phyloP scores from a whole-genome alignment of 2,113 vertebrate species.

The Cyanoliseus patagonus region DNA sequence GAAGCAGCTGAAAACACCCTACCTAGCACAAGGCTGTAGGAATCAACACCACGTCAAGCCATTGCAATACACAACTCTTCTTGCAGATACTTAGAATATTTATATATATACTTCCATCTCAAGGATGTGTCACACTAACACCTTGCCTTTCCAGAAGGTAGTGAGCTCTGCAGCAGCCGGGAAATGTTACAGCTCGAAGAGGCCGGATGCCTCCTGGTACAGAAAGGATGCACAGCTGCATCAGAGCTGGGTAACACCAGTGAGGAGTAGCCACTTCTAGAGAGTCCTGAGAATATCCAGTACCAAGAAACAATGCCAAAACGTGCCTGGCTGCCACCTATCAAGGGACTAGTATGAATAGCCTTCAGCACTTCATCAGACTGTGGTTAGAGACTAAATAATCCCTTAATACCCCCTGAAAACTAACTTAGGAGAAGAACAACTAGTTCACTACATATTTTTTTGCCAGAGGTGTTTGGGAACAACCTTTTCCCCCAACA shows the following conservation, averaged over 20 bases:
- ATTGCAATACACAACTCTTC: neutral
- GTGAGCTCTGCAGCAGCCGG: neutral
- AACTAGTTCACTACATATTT: neutral
- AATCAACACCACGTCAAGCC: neutral
- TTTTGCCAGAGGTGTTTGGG: neutral
- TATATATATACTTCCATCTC: fast-evolving
- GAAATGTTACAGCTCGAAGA: neutral
- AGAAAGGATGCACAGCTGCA: neutral
- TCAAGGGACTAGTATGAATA: neutral
- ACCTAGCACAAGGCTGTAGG: neutral
- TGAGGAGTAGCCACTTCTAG: neutral
- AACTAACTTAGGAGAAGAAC: neutral
- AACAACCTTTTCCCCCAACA: neutral
- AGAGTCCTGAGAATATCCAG: neutral
- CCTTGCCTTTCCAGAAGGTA: neutral
- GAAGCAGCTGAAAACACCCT: neutral
- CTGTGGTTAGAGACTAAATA: neutral
- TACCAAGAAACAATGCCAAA: neutral
- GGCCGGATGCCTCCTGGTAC: neutral
- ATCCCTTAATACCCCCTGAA: neutral
- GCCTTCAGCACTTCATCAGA: neutral
- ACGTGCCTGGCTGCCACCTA: neutral
- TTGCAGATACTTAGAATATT: neutral
- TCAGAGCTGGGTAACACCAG: neutral
- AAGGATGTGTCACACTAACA: neutral